A percentile compares a stretch with the other conserved stretches of the same genome.
These are phyloP conservation scores for Zapus hudsonius DNA, from an alignment of 2,113 vertebrate genomes.

Conservation along the genomic window DNA sequence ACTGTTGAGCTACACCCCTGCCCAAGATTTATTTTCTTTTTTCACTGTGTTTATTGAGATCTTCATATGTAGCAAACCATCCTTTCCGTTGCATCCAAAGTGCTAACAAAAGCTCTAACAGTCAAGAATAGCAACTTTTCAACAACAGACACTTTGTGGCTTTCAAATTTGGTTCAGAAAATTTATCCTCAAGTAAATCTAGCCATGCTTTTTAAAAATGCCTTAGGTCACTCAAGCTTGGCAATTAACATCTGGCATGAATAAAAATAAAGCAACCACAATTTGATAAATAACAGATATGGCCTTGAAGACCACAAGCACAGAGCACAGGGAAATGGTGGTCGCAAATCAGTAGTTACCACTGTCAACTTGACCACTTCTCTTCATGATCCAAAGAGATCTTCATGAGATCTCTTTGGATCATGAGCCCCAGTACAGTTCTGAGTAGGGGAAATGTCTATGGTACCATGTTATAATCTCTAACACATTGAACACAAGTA, in stretches of 20 bases:
- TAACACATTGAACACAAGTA: slow-evolving; percentile 50
- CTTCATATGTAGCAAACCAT: slow-evolving; percentile 79
- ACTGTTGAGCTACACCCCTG: not conserved
- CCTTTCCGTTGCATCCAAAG: slow-evolving; percentile 63
- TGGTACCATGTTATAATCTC: not conserved
- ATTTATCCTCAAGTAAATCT: slow-evolving; percentile 57
- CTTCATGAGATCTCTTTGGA: no score
- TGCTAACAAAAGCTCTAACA: slow-evolving; percentile 73
- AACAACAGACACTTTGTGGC: slow-evolving; percentile 53
- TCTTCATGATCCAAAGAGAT: no score
- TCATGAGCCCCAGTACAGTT: not conserved
- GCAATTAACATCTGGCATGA: slow-evolving; percentile 75
- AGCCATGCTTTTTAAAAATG: slow-evolving; percentile 73
- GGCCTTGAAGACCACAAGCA: no score
- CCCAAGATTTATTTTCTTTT: not conserved
- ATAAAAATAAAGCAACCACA: slow-evolving; percentile 64
- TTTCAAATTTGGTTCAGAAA: slow-evolving; percentile 66
- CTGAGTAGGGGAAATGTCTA: not conserved
- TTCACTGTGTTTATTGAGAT: slow-evolving; percentile 85
- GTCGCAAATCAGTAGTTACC: slow-evolving; percentile 45
- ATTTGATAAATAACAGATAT: slow-evolving; percentile 62
- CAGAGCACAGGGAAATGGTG: slow-evolving; percentile 45
- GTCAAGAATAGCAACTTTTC: slow-evolving; percentile 54
- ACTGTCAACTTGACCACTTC: no score
- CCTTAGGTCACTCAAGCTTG: slow-evolving; percentile 69